Evolutionary conservation across 2,888 invertebrate species (phyloP).

Genomic region (Lithophane ornitopus): DNA sequence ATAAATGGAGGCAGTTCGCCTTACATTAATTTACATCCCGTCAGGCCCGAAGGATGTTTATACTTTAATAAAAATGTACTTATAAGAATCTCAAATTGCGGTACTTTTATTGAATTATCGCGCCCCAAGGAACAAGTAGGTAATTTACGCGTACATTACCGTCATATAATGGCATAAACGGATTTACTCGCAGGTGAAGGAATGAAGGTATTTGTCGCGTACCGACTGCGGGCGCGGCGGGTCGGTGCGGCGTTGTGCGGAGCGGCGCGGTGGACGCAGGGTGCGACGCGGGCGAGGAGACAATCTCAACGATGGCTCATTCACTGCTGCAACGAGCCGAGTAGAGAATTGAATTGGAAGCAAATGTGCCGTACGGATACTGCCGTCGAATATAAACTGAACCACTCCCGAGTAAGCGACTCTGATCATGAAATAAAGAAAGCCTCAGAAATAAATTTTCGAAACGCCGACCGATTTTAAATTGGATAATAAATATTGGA

Average conservation of each 20-base stretch:
- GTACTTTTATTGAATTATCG: constrained; percentile 65
- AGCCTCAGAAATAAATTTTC: constrained; percentile 70
- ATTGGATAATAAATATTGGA: constrained; percentile 60
- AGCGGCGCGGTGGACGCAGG: constrained; percentile 55
- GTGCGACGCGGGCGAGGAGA: constrained; percentile 75
- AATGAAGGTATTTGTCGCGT: constrained; percentile 70
- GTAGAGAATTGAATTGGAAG: constrained; percentile 88
- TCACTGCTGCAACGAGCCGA: constrained; percentile 87
- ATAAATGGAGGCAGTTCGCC: constrained; percentile 42
- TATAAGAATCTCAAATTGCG: constrained; percentile 52
- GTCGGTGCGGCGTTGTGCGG: constrained; percentile 30
- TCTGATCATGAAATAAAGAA: constrained; percentile 77
- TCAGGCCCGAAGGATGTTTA: constrained; percentile 44
- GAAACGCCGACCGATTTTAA: constrained; percentile 66
- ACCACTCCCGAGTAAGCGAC: constrained; percentile 79
- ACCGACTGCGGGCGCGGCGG: constrained; percentile 23
- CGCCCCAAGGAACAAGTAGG: constrained; percentile 66
- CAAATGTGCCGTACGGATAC: constrained; percentile 87
- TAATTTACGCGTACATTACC: constrained; percentile 71
- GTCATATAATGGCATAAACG: constrained; percentile 69
- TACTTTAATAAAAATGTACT: constrained; percentile 45
- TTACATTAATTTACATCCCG: constrained; percentile 33
- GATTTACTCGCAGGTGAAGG: constrained; percentile 72
- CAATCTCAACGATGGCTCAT: constrained; percentile 88
- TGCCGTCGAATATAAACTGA: constrained; percentile 86